These are phyloP conservation scores for Micrasema minimum DNA, from an alignment of 1,140 invertebrate genomes.

Conservation along the genomic window DNA sequence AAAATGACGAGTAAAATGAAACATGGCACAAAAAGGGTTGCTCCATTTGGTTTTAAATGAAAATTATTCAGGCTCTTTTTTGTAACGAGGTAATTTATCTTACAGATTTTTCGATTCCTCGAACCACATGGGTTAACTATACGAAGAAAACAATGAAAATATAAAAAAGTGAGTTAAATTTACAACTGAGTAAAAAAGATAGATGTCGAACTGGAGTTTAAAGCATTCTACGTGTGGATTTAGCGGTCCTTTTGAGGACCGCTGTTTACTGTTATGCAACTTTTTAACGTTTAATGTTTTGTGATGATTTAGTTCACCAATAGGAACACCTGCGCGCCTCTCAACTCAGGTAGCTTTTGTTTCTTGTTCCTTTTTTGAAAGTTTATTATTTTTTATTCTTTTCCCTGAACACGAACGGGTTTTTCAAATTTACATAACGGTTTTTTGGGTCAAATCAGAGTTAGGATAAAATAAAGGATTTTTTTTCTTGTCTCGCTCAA, in stretches of 20 bases:
- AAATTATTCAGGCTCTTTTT: too few species aligned
- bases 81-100: too few species aligned
- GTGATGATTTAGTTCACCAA: constrained; percentile 40
- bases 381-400: constrained; percentile 30
- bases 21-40: too few species aligned
- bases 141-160: neutral
- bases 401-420: constrained; percentile 37
- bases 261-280: neutral
- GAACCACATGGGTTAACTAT: too few species aligned
- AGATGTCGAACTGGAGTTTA: neutral
- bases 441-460: constrained; percentile 33
- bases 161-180: neutral
- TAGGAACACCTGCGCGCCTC: constrained; percentile 41
- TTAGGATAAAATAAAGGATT: constrained; percentile 27
- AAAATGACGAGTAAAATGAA: neutral
- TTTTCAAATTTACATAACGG: constrained; percentile 30
- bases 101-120: too few species aligned
- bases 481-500: neutral
- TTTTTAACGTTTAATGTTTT: constrained; percentile 24
- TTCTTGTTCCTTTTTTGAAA: constrained; percentile 39
- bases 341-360: constrained; percentile 44
- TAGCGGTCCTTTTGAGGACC: neutral
- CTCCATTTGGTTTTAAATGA: too few species aligned
- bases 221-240: neutral
- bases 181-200: neutral